Evolutionary conservation across 2,113 vertebrate species (phyloP).

Genomic region (Aspiorhynchus laticeps): DNA sequence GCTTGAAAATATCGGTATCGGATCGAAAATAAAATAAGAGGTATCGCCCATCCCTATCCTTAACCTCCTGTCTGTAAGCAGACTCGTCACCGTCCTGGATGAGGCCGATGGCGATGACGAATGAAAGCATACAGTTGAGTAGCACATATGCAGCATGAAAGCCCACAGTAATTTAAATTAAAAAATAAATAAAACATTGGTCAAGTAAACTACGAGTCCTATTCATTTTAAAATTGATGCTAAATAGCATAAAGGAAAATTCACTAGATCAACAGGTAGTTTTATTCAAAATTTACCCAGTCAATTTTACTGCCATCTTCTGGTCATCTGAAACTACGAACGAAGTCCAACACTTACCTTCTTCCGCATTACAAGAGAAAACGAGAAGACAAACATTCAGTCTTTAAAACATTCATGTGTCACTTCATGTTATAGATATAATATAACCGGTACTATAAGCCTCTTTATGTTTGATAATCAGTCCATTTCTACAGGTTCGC

Average conservation of each 20-base stretch:
- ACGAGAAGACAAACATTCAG: background rate
- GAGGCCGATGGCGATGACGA: too few species aligned
- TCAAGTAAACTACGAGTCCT: too few species aligned
- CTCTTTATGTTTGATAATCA: background rate
- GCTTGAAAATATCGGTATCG: too few species aligned
- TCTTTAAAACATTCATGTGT: background rate
- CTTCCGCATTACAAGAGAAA: background rate
- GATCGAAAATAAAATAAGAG: too few species aligned
- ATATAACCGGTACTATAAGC: background rate
- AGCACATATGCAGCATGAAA: too few species aligned
- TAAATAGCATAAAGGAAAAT: background rate
- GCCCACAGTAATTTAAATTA: too few species aligned
- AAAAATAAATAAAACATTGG: too few species aligned
- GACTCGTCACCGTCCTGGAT: too few species aligned
- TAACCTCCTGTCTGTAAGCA: too few species aligned
- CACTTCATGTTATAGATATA: background rate
- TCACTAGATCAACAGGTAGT: background rate
- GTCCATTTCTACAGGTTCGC: background rate
- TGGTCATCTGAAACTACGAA: background rate
- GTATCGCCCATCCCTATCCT: too few species aligned
- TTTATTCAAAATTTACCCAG: background rate
- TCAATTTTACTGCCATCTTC: slow-evolving; percentile 24
- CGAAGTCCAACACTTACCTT: too few species aligned
- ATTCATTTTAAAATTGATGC: background rate
- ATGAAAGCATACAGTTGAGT: too few species aligned